phyloP scores from a whole-genome alignment of 1,140 invertebrate species.

The Drosophila sturtevanti region DNA sequence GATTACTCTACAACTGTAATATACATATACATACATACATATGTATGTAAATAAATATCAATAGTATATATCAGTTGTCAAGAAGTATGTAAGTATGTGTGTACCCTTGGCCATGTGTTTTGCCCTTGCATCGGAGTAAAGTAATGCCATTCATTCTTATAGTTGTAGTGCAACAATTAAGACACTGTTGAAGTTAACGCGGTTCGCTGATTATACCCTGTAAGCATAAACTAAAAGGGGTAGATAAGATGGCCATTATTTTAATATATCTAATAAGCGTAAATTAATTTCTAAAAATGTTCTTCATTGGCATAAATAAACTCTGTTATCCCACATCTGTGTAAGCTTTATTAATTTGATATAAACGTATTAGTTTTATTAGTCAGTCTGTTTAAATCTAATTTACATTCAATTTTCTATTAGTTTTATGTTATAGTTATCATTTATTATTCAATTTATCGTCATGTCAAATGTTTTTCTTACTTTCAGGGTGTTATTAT shows the following conservation, averaged over 20 bases:
- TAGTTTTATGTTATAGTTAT: background rate
- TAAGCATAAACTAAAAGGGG: background rate
- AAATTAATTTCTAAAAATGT: no score
- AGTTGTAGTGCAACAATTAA: background rate
- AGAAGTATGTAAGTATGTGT: background rate
- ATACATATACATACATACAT: background rate
- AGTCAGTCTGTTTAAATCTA: no score
- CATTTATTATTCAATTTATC: background rate
- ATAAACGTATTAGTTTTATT: no score
- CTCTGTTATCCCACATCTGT: no score
- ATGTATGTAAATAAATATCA: no score
- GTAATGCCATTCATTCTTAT: background rate
- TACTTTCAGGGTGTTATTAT: constrained; percentile 89
- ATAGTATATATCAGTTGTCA: no score
- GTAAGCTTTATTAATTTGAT: no score
- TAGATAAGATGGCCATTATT: no score
- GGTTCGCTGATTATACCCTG: background rate
- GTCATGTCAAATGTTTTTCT: constrained; percentile 4
- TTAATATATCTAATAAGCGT: no score
- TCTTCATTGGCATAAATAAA: no score
- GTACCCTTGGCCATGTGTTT: background rate
- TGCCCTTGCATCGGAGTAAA: background rate
- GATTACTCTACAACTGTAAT: background rate
- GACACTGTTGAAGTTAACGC: background rate
- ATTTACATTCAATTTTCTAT: background rate